These are phyloP conservation scores for Hypanus sabinus DNA, from an alignment of 2,113 vertebrate species.

Conservation along the genomic window DNA sequence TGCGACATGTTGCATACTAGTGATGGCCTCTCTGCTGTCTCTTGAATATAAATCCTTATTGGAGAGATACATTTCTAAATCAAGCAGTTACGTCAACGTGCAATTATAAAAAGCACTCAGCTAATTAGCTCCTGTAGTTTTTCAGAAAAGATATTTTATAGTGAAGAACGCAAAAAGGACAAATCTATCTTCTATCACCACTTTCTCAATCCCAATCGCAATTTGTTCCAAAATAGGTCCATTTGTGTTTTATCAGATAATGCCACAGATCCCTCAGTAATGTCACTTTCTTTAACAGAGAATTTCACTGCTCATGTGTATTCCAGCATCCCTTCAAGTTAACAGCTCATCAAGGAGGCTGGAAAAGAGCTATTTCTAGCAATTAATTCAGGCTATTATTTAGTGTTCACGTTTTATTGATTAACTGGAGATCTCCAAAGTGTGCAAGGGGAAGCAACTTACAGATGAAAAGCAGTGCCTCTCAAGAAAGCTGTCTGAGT, in stretches of 20 bases:
- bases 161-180: neutral
- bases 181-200: neutral
- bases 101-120: slow-evolving; percentile 35
- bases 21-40: neutral
- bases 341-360: neutral
- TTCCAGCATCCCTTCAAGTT: neutral
- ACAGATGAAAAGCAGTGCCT: neutral
- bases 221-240: neutral
- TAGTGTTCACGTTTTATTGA: slow-evolving; percentile 27
- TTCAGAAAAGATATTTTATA: neutral
- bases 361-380: neutral
- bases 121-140: slow-evolving; percentile 28
- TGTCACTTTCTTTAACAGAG: neutral
- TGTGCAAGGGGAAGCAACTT: neutral
- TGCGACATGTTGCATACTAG: neutral
- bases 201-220: slow-evolving; percentile 14
- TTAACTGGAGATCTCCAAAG: slow-evolving; percentile 8
- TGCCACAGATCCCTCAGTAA: neutral
- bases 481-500: neutral
- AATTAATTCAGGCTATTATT: slow-evolving; percentile 18
- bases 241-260: neutral
- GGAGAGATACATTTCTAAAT: slow-evolving; percentile 25
- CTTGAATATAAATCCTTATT: neutral
- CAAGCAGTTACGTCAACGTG: neutral
- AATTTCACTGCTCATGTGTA: neutral